These are phyloP conservation scores for Phoronis australis DNA, from an alignment of 2,888 invertebrate genomes.

Conservation along the genomic window DNA sequence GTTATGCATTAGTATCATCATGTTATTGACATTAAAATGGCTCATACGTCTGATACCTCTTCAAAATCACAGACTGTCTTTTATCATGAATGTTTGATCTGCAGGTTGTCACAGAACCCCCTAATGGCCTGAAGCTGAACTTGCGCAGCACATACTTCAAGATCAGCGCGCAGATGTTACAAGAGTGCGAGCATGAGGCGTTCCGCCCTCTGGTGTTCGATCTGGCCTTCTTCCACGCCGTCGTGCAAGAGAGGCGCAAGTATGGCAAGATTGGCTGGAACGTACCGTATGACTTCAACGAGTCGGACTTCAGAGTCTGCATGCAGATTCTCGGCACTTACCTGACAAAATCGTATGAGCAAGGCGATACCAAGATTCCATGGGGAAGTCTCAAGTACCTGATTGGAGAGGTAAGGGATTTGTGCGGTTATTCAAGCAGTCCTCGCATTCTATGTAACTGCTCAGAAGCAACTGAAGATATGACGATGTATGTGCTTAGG, in stretches of 20 bases:
- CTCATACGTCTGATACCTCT: not conserved
- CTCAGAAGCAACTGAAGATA: too few relatives aligned
- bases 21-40: too few relatives aligned
- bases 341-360: constrained; percentile 64
- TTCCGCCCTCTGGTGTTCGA: constrained; percentile 80
- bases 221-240: constrained; percentile 88
- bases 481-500: too few relatives aligned
- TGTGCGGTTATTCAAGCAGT: too few relatives aligned
- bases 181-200: constrained; percentile 69
- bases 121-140: constrained; percentile 83
- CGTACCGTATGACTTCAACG: constrained; percentile 84
- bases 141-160: constrained; percentile 83
- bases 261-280: constrained; percentile 95
- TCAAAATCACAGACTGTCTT: not conserved
- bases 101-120: constrained; percentile 85
- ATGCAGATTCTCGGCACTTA: constrained; percentile 80
- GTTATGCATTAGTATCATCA: too few relatives aligned
- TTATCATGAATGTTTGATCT: constrained; percentile 15
- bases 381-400: constrained; percentile 89
- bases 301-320: constrained; percentile 86
- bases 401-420: constrained; percentile 84
- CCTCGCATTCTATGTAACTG: too few relatives aligned
- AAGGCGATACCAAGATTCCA: constrained; percentile 65
- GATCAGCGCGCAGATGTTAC: constrained; percentile 68
- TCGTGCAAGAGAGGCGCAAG: constrained; percentile 82